phyloP scores from a whole-genome alignment of 1,140 invertebrate genomes.

The Acromyrmex heyeri region DNA sequence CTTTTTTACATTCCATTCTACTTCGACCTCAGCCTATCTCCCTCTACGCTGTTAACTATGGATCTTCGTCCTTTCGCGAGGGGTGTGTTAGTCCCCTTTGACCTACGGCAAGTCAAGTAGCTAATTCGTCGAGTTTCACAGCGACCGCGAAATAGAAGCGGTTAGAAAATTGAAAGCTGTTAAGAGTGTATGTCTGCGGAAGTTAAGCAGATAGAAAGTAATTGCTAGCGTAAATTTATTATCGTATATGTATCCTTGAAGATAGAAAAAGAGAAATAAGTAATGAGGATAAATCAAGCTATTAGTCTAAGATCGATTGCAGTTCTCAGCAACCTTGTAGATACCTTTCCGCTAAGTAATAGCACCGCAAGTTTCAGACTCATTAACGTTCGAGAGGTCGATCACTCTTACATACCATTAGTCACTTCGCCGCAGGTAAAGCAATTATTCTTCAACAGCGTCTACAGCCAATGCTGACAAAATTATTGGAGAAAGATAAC shows the following conservation, averaged over 20 bases:
- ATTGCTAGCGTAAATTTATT: conserved; percentile 31
- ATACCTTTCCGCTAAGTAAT: conserved; percentile 41
- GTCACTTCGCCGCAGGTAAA: conserved; percentile 51
- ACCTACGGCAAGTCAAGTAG: conserved; percentile 34
- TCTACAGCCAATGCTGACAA: conserved; percentile 15
- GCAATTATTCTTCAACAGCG: conserved; percentile 49
- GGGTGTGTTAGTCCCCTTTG: conserved; percentile 52
- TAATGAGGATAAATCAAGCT: conserved; percentile 40
- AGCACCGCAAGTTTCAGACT: conserved; percentile 62
- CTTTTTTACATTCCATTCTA: conserved; percentile 49
- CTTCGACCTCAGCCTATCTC: conserved; percentile 8
- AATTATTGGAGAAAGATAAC: background rate
- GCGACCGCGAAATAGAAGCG: conserved; percentile 15
- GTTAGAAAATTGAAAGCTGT: conserved; percentile 19
- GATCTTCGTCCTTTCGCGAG: conserved; percentile 40
- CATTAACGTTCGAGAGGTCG: conserved; percentile 58
- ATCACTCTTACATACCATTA: conserved; percentile 60
- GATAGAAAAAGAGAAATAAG: conserved; percentile 15
- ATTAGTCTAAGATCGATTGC: conserved; percentile 58
- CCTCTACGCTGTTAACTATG: conserved; percentile 36
- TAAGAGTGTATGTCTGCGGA: background rate
- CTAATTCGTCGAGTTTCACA: conserved; percentile 65
- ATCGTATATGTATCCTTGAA: background rate
- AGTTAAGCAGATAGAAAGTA: conserved; percentile 32
- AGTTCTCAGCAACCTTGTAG: conserved; percentile 38